A percentile compares a stretch with the other conserved stretches of the same genome.
Conservation (phyloP, 2,888 invertebrate genomes). For the Stenodema calcarata region DNA sequence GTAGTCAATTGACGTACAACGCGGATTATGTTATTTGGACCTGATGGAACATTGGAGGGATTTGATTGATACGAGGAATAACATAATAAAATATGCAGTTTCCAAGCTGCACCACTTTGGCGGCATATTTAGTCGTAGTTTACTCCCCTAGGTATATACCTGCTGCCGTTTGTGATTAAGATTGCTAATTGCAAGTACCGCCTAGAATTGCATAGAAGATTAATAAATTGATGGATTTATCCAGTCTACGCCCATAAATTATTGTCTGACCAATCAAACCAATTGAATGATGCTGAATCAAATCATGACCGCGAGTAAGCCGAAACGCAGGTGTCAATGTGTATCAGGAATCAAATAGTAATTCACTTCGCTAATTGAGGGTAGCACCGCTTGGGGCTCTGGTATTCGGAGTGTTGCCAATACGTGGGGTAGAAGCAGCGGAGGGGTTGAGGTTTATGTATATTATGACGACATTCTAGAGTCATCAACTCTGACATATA, state of each 20-base stretch:
- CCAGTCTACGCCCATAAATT: not conserved
- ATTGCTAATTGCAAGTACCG: not conserved
- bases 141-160: not conserved
- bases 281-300: slow-evolving; percentile 14
- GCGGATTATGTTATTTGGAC: no score
- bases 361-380: not conserved
- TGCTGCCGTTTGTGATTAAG: not conserved
- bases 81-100: not conserved
- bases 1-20: no score
- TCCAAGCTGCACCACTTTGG: not conserved
- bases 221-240: slow-evolving; percentile 21
- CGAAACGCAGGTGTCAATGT: slow-evolving; percentile 3
- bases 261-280: slow-evolving; percentile 1
- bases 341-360: slow-evolving; percentile 16
- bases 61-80: not conserved
- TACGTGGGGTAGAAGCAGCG: not conserved
- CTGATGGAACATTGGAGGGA: not conserved
- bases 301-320: not conserved
- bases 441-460: not conserved
- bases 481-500: slow-evolving; percentile 28
- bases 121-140: not conserved
- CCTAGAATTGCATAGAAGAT: not conserved
- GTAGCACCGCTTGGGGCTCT: not conserved
- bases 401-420: not conserved
- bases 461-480: not conserved